Evolutionary conservation across 1,140 invertebrate species (phyloP), one percentile per base, ranked within the genome.

Genomic region (Brachionus plicatilis): DNA sequence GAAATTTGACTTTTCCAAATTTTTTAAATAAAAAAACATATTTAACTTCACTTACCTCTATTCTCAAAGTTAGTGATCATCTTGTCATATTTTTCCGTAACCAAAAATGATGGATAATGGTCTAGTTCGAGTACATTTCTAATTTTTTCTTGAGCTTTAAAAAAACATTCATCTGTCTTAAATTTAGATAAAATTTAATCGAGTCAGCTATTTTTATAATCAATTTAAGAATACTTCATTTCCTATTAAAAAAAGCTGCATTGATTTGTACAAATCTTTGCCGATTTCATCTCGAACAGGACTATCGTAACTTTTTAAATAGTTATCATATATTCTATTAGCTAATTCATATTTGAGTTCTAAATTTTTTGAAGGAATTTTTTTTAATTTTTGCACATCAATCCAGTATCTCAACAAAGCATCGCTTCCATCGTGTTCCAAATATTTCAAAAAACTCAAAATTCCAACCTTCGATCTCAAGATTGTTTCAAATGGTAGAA

Each of bases 311-410:
- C 85, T 87, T 29, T 86, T 82, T 12, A 96, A 93, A 86, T 94
- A 95, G 12, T 94, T 94, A 86, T 95, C 94, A 90, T 95, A 96
- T 85, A 96, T 94, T 88, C 95, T 94, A 41, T 94, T 93, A 12
- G 93, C 95, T n/a, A 95, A 88, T 86, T 95, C 94, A 89, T 96
- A 94, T 91, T 93, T 94, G 82, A 92, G 92, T 79, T 85, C 86
- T 85, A 87, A 87, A 43, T 87, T 86, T 43, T 53, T 37, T 50
- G 43, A 29, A 24, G 20, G 41, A 60, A 87, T 84, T 66, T 85
- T 78, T 85, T 93, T 92, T 80, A 96, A 90, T 89, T 95, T 94
- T 87, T 96, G 94, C 0, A 96, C 94, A n/a, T 93, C 93, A 86
- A 92, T 92, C 93, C 94, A 96, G 88, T 94, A 96, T 0, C 94